Evolutionary conservation across 1,140 invertebrate species (phyloP), one percentile per base, ranked within the genome.

Genomic region (Caenorhabditis remanei): DNA sequence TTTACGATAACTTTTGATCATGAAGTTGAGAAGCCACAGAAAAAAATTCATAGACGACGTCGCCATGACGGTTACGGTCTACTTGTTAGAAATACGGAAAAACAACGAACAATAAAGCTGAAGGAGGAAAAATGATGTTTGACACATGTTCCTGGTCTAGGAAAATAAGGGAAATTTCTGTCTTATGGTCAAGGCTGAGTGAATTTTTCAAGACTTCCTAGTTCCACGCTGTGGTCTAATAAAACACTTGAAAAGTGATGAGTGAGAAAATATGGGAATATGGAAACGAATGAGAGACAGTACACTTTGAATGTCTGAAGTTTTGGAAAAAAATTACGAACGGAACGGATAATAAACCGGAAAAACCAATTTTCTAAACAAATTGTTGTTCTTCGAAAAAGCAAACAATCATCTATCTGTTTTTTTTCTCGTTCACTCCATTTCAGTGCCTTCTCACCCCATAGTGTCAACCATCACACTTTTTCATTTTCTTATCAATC

Each of bases 141-240:
- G 65, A 67, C 41, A 43, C 65, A 67, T 67, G 65, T 67, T 67
- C 65, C 41, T 41, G 32, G 65, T 67, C 7, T 43, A 14, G 19
- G 41, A 16, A 24, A 67, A 6, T 65, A 43, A 9, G 41, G 2
- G 32, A 7, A 41, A 43, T 7, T 67, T 67, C 65, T 67, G 65
- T 43, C 65, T 67, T 67, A 67, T 67, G 65, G 65, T 67, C 14
- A 67, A 67, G 65, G 65, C 43, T 67, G 14, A 67, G 65, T 67
- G 21, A 41, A 11, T 43, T 67, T 67, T 41, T n/a, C 8, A 63
- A 19, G n/a, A 63, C 32, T 63, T 63, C 8, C 32, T 63, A 63
- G 61, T 63, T 3, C 32, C 4, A 14, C 19, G 32, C 32, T 32
- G 32, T 32, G 55, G 55, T 58, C 13, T 58, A 58, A 2, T 53